Evolutionary conservation across 2,888 invertebrate genomes (phyloP), one percentile per base, ranked within the genome.

Genomic region (Lycia hirtaria): DNA sequence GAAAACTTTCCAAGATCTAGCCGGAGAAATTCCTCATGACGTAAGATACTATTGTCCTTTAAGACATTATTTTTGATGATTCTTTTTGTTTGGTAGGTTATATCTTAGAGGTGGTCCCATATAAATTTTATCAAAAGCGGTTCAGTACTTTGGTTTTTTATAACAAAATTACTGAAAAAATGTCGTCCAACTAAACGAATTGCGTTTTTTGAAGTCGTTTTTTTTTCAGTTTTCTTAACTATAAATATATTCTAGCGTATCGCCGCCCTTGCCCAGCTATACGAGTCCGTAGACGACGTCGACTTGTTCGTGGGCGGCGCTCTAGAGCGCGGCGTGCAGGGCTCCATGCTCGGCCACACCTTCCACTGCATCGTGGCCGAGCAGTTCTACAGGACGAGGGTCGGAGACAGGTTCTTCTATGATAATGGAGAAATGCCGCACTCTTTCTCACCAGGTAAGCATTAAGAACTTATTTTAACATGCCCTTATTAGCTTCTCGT

Each of bases 281-380:
- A 97, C 83, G 95, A 94, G 65, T 93, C 93, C 59, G 96, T 96
- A 0, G 97, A 97, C 58, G 98, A 98, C 82, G 95, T 98, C 6
- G 98, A 98, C 73, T 78, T 98, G 41, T 96, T 96, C 49, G 96
- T 97, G 4, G 98, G 97, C 1, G 98, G 96, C 0, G 93, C 96
- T 0, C 83, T 97, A 68, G 98, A 98, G 87, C 84, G 87, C 0
- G 94, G 95, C 53, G 94, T 97, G 0, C 93, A 94, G 3, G 97
- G 95, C 10, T 95, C 97, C 0, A 90, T 97, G 30, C 93, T 96
- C 0, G 98, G 98, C 0, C 97, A 97, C 47, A 97, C 98, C 0
- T 97, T 98, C 90, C 94, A 97, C 56, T 98, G 98, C 78, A 95
- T 98, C 60, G 90, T 98, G 10, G 95, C 96, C 0, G 96, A 96